Evolutionary conservation across 2,888 invertebrate species (phyloP).

Genomic region (Schizotus pectinicornis): DNA sequence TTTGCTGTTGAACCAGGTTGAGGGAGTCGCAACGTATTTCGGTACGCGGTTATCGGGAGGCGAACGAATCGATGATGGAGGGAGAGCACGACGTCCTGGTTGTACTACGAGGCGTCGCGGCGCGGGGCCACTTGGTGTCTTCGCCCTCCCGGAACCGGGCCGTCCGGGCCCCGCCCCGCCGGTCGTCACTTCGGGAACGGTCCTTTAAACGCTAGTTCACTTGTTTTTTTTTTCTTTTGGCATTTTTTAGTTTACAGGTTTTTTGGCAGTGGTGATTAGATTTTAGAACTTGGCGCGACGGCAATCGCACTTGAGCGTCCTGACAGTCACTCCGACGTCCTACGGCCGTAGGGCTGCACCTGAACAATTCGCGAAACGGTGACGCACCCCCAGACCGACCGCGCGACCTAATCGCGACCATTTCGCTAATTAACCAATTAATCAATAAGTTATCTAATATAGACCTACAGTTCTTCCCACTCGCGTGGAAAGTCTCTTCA

Average conservation of each 20-base stretch:
- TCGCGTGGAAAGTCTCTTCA: constrained; percentile 56
- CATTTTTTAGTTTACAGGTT: constrained; percentile 43
- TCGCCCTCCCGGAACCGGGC: constrained; percentile 49
- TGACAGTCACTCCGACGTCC: constrained; percentile 1
- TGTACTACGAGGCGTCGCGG: constrained; percentile 13
- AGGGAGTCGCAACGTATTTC: constrained; percentile 11
- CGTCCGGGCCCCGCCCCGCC: constrained; percentile 46
- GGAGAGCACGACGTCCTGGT: constrained; percentile 6
- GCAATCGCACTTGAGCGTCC: constrained; percentile 27
- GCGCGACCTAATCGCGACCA: constrained; percentile 23
- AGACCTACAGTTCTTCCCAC: constrained; percentile 59
- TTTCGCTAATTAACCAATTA: constrained; percentile 4
- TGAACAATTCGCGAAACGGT: constrained; percentile 5
- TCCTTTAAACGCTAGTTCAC: constrained; percentile 32
- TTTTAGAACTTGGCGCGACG: constrained; percentile 43
- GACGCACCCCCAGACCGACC: constrained; percentile 3
- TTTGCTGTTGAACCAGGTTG: constrained; percentile 16
- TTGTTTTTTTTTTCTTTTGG: constrained; percentile 35
- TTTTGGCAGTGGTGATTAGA: constrained; percentile 55
- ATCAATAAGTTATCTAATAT: constrained; percentile 57
- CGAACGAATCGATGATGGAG: neutral
- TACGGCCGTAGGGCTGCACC: constrained; percentile 2
- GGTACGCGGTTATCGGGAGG: constrained; percentile 11
- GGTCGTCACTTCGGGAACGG: constrained; percentile 38
- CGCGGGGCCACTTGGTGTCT: constrained; percentile 41